A percentile compares a stretch with the other conserved stretches of the same genome.
Conservation (phyloP, 2,888 invertebrate species). For the Cephus sareptanus region DNA sequence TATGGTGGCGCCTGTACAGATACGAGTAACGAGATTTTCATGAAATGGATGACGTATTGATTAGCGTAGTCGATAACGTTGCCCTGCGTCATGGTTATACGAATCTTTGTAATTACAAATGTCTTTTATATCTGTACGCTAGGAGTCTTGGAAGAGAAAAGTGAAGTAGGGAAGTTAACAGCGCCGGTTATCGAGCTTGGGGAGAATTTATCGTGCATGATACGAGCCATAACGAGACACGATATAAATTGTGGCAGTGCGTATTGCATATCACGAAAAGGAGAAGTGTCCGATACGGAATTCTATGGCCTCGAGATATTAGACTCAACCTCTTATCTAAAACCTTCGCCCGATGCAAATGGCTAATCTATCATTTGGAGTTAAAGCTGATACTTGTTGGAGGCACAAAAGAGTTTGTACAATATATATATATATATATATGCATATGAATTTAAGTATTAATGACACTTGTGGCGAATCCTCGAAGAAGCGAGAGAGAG, state of each 20-base stretch:
- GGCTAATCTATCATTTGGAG: neutral
- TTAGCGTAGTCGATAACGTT: neutral
- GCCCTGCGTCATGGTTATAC: neutral
- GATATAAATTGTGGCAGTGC: neutral
- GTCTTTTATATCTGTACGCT: no score
- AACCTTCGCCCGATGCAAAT: slow-evolving; percentile 3
- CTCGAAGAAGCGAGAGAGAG: no score
- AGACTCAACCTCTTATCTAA: neutral
- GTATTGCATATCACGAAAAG: slow-evolving; percentile 3
- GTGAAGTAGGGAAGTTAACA: no score
- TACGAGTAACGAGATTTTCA: neutral
- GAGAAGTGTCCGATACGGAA: neutral
- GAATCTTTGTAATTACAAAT: no score
- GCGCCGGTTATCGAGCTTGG: no score
- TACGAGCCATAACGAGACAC: no score
- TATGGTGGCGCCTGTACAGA: neutral
- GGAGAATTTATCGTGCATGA: no score
- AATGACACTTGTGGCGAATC: no score
- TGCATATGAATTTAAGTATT: no score
- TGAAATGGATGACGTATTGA: neutral
- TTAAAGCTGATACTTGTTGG: neutral
- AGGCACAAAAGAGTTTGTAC: no score
- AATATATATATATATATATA: no score
- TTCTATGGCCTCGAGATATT: slow-evolving; percentile 1
- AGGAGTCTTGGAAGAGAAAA: neutral